phyloP scores from a whole-genome alignment of 2,888 invertebrate species.

The Ectropis crepuscularia region DNA sequence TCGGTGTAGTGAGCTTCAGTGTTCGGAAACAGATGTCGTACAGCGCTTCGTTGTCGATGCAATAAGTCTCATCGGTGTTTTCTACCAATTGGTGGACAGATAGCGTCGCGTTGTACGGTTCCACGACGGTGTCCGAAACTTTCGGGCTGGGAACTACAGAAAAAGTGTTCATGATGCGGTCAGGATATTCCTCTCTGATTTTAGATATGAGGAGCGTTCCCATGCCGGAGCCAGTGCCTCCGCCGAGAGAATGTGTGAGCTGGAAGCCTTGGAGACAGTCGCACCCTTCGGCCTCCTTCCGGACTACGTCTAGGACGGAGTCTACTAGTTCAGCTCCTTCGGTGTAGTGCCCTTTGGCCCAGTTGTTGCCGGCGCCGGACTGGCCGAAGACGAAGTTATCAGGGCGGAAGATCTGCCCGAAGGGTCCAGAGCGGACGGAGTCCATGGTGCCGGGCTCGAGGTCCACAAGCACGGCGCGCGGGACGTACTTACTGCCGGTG shows the following conservation, averaged over 20 bases:
- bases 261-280: constrained; percentile 88
- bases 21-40: constrained; percentile 92
- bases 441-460: constrained; percentile 85
- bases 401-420: constrained; percentile 89
- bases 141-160: constrained; percentile 90
- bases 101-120: constrained; percentile 88
- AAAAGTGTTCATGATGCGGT: constrained; percentile 89
- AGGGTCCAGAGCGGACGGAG: constrained; percentile 87
- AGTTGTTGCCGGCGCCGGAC: constrained; percentile 85
- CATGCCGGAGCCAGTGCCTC: constrained; percentile 91
- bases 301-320: constrained; percentile 83
- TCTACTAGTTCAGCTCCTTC: constrained; percentile 87
- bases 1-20: constrained; percentile 89
- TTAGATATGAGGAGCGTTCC: constrained; percentile 89
- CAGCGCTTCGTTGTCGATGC: constrained; percentile 91
- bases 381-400: constrained; percentile 89
- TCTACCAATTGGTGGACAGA: constrained; percentile 88
- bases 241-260: constrained; percentile 88
- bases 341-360: constrained; percentile 89
- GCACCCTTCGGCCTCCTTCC: constrained; percentile 87
- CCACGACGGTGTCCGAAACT: constrained; percentile 89
- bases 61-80: constrained; percentile 87
- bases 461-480: constrained; percentile 72
- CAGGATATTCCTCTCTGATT: constrained; percentile 90
- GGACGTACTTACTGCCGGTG: constrained; percentile 76